Conservation (phyloP, 2,888 invertebrate genomes). For the Watsonalla cultraria region DNA sequence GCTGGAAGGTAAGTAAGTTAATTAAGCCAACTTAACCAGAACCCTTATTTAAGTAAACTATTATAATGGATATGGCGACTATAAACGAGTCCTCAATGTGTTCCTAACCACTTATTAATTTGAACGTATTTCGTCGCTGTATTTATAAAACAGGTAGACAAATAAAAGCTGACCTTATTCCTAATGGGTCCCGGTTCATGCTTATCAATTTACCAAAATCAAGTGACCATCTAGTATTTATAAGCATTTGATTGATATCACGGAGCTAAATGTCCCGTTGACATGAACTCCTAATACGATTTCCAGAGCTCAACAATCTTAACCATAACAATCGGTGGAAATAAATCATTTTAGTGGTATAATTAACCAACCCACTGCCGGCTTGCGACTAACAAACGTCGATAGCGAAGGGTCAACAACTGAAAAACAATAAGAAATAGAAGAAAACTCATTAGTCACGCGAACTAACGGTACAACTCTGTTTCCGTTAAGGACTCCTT, state of each 20-base stretch:
- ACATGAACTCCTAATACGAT: conserved; percentile 49
- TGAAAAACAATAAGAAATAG: conserved; percentile 73
- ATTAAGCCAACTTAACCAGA: no score
- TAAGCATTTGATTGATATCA: conserved; percentile 31
- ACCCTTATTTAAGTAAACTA: no score
- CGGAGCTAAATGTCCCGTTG: conserved; percentile 43
- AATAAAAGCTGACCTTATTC: conserved; percentile 2
- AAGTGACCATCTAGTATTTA: conserved; percentile 14
- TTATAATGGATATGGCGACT: background rate
- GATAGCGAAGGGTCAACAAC: conserved; percentile 66
- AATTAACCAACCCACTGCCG: conserved; percentile 46
- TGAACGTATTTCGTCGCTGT: background rate
- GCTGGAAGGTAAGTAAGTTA: no score
- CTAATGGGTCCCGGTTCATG: background rate
- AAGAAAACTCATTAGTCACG: conserved; percentile 72
- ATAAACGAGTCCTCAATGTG: background rate
- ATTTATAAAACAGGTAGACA: conserved; percentile 1
- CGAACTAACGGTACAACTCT: conserved; percentile 38
- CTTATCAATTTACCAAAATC: conserved; percentile 10
- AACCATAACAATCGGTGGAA: conserved; percentile 43
- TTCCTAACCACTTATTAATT: background rate
- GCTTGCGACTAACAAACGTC: conserved; percentile 51
- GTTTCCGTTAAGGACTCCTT: conserved; percentile 31
- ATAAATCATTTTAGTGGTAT: conserved; percentile 64
- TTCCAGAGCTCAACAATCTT: conserved; percentile 40